A percentile compares a stretch with the other conserved stretches of the same genome.
phyloP scores from a whole-genome alignment of 1,140 invertebrate species.

The Atta texana region DNA sequence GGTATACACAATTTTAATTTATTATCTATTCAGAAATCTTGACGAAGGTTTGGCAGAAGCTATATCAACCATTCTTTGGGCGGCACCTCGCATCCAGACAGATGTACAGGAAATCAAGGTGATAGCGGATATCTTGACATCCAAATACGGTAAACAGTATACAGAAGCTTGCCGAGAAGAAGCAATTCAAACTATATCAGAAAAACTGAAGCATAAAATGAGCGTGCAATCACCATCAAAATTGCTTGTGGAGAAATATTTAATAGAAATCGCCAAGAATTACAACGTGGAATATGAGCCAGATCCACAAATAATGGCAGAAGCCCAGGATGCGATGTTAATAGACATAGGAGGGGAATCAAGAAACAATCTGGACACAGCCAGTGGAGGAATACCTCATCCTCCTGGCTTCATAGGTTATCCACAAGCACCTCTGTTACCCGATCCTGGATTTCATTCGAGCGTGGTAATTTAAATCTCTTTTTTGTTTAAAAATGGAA shows the following conservation, averaged over 20 bases:
- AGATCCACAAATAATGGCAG: slow-evolving; percentile 96
- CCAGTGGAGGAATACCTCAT: slow-evolving; percentile 86
- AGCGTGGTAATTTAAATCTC: slow-evolving; percentile 13
- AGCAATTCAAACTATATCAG: slow-evolving; percentile 93
- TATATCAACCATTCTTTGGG: slow-evolving; percentile 98
- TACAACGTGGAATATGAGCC: slow-evolving; percentile 97
- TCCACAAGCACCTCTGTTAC: slow-evolving; percentile 89
- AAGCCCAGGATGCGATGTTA: slow-evolving; percentile 93
- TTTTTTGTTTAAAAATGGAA: neutral
- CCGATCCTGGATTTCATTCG: slow-evolving; percentile 83
- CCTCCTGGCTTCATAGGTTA: slow-evolving; percentile 94
- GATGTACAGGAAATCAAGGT: slow-evolving; percentile 96
- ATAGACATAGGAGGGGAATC: slow-evolving; percentile 90
- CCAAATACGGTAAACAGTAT: slow-evolving; percentile 98
- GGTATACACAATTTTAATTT: neutral
- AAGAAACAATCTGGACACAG: slow-evolving; percentile 87
- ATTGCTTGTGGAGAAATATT: slow-evolving; percentile 97
- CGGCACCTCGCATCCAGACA: slow-evolving; percentile 94
- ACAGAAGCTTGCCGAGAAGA: slow-evolving; percentile 94
- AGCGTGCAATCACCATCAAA: slow-evolving; percentile 98
- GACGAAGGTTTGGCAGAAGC: slow-evolving; percentile 98
- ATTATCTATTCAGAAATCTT: slow-evolving; percentile 88
- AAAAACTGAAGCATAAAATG: slow-evolving; percentile 98
- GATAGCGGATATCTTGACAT: slow-evolving; percentile 95
- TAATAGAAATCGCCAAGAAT: slow-evolving; percentile 98